phyloP scores from a whole-genome alignment of 1,140 invertebrate species.

The Tetragonula clypearis region DNA sequence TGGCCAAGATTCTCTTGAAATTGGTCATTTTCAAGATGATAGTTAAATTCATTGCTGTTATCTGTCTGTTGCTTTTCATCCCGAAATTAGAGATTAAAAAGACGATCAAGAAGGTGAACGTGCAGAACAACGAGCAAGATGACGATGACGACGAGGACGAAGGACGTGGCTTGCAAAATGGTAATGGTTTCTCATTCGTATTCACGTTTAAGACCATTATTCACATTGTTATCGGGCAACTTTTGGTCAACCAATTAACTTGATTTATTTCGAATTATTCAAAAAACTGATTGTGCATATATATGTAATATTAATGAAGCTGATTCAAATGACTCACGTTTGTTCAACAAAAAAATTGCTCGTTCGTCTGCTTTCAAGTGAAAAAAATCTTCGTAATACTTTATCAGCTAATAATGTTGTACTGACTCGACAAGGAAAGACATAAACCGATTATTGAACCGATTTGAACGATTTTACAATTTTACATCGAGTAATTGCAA shows the following conservation, averaged over 20 bases:
- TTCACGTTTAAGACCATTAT: background rate
- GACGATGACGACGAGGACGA: slow-evolving; percentile 60
- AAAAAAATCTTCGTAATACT: background rate
- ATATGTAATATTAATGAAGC: background rate
- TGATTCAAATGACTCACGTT: background rate
- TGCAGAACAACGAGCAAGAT: slow-evolving; percentile 15
- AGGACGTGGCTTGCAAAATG: background rate
- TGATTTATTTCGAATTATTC: background rate
- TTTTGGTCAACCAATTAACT: background rate
- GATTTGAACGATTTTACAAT: too few relatives aligned
- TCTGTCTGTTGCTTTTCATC: slow-evolving; percentile 88
- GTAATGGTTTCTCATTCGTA: background rate
- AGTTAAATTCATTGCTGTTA: slow-evolving; percentile 88
- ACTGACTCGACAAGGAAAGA: too few relatives aligned
- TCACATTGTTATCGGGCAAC: background rate
- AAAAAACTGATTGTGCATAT: background rate
- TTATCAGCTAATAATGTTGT: background rate
- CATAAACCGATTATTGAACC: too few relatives aligned
- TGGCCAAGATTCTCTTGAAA: slow-evolving; percentile 88
- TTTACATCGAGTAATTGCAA: too few relatives aligned
- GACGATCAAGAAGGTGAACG: slow-evolving; percentile 55
- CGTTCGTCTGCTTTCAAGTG: background rate
- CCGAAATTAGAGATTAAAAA: slow-evolving; percentile 84
- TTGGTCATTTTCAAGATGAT: slow-evolving; percentile 89
- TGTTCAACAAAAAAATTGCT: background rate